Evolutionary conservation across 2,113 vertebrate genomes (phyloP), one percentile per base, ranked within the genome.

Genomic region (Phalacrocorax aristotelis): DNA sequence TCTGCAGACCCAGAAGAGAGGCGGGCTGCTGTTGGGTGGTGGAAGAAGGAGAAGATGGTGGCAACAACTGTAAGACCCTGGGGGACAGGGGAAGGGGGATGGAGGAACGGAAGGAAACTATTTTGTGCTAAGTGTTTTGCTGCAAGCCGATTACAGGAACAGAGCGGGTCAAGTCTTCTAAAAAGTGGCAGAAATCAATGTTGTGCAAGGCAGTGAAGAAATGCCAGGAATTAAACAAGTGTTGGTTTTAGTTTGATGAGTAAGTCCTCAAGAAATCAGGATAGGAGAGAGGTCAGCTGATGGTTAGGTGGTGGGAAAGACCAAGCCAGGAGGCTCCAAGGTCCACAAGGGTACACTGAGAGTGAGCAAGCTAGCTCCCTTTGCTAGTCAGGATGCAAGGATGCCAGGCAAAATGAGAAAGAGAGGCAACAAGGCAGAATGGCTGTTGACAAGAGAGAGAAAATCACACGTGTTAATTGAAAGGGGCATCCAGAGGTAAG

Each of bases 181-280:
- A 77, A 80, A 95, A 57, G 64, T 75, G 55, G 15, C 46, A 96
- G 83, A 89, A 96, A 94, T 84, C 46, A 78, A 15, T 34, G 57
- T 96, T 97, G 57, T 78, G 91, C 77, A 96, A 97, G 93, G 27
- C 38, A 78, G 38, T 93, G 91, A 87, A 94, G 93, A 96, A 97
- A 97, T 74, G 6, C 6, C 48, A 87, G 68, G 66, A 83, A 74
- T 26, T 49, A 76, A 89, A 86, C 21, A 77, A 77, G 18, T 46
- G 11, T 42, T 82, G 6, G 9, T 34, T 94, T 81, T 46, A 68
- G 34, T 62, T 55, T 2, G 7, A 27, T 51, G 14, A 55, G 7
- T 51, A 58, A 34, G 8, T 90, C 22, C 26, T 83, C 32, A 44
- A 92, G 48, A 92, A 92, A 78, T 83, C 20, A 75, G 21, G 13